Base-by-base conservation (phyloP, 2,888 invertebrate species). In the Chymomyza caudatula region DNA sequence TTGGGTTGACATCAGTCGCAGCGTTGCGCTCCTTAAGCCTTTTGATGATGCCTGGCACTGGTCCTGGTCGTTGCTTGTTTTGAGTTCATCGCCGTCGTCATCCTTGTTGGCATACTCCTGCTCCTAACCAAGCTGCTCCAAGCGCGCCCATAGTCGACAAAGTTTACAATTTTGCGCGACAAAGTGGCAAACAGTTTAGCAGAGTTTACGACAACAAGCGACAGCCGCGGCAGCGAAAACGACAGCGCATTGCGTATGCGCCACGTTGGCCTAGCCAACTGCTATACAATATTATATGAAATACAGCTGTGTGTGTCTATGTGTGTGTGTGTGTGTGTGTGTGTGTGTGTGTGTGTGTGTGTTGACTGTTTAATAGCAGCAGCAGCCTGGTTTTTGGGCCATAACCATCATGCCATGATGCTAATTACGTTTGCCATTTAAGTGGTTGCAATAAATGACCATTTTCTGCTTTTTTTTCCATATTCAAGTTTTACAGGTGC, bases 171-270 rank as follows among this genome's bases (percentile, higher is more conserved):
- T 82, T 83, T 81, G 84, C 86, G 82, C 84, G 86, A 82, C 82
- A 82, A 82, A 82, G 81, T 82, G 82, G 86, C 85, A 82, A 82
- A 85, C 82, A 81, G 84, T 82, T 82, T 78, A 85, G 85, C 85
- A 83, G 85, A 85, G 85, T 83, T 83, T 80, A 80, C 85, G 84
- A 82, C 82, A 83, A 76, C 85, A 82, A 65, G 58, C 73, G 55
- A 63, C 59, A 63, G 59, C 61, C 44, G 20, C 51, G 22, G 17
- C 42, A 20, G 47, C 22, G 19, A 54, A 29, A 20, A 37, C 51
- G 29, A 52, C 52, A 60, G 42, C 58, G 29, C 42, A 43, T 43
- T 44, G 44, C 43, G 43, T 57, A 57, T 57, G 37, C 57, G 43
- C 22, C 57, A 23, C 47, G 22, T 42, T 44, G n/a, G 44, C 23